A percentile compares a stretch with the other conserved stretches of the same genome.
Conservation (phyloP, 1,140 invertebrate species). For the Temnothorax nylanderi region DNA sequence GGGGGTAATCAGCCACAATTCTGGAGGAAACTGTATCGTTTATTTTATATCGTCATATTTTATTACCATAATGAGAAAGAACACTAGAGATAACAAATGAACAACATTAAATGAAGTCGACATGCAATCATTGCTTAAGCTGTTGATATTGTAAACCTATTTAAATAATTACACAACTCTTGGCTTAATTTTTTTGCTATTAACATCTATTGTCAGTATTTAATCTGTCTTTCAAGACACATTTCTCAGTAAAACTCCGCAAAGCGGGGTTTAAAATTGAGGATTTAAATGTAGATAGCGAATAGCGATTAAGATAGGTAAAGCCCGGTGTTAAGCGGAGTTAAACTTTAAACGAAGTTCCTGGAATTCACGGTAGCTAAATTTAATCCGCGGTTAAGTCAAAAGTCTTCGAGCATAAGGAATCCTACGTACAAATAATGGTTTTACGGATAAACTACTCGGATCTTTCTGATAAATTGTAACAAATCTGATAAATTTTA, state of each 20-base stretch:
- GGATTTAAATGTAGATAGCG: constrained; percentile 51
- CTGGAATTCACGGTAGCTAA: constrained; percentile 51
- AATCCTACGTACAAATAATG: constrained; percentile 23
- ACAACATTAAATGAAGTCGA: not conserved
- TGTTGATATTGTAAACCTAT: not conserved
- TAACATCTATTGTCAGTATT: not conserved
- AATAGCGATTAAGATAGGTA: constrained; percentile 52
- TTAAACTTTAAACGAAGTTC: constrained; percentile 56
- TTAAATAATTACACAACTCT: not conserved
- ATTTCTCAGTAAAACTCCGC: not conserved
- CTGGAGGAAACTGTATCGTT: not conserved
- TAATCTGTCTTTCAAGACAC: not conserved
- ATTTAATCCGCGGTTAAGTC: constrained; percentile 50
- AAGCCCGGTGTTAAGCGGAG: constrained; percentile 42
- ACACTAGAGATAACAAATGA: not conserved
- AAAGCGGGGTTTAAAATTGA: constrained; percentile 33
- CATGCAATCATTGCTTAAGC: not conserved
- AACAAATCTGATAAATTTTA: not conserved
- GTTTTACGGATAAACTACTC: not conserved
- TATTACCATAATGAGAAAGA: not conserved
- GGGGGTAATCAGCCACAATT: not conserved
- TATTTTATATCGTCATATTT: not conserved
- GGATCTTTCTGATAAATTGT: not conserved
- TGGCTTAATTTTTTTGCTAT: not conserved
- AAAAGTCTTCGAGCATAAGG: constrained; percentile 46